Conservation (phyloP, 2,113 vertebrate species). For the Tragelaphus buxtoni region DNA sequence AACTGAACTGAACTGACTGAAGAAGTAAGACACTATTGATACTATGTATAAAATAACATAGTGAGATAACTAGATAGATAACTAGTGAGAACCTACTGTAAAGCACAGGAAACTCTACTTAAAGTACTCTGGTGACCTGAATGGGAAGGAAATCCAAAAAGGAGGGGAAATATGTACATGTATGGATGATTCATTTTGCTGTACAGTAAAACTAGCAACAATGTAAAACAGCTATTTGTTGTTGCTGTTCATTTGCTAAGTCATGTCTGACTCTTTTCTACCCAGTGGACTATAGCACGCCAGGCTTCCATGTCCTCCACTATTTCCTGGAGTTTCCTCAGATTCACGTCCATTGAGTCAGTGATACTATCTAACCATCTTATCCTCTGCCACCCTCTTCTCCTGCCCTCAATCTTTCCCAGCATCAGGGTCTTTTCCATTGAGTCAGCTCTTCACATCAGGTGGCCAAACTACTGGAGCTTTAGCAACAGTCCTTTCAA, state of each 20-base stretch:
- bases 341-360: neutral
- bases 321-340: neutral
- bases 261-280: neutral
- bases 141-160: neutral
- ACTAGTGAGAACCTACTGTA: neutral
- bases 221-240: neutral
- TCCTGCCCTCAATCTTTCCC: neutral
- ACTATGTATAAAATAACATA: neutral
- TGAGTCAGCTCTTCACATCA: neutral
- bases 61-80: neutral
- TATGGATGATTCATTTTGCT: neutral
- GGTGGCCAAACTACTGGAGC: neutral
- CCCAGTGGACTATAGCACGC: accelerated
- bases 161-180: neutral
- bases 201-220: neutral
- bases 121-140: neutral
- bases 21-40: neutral
- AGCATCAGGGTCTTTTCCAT: neutral
- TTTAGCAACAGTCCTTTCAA: neutral
- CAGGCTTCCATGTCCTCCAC: neutral
- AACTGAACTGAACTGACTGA: neutral
- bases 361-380: neutral
- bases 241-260: neutral
- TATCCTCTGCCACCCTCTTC: neutral
- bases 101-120: neutral